A percentile compares a stretch with the other conserved stretches of the same genome.
These are phyloP conservation scores for Hypselothyrea guttata DNA, from an alignment of 2,888 invertebrate genomes.

Conservation along the genomic window DNA sequence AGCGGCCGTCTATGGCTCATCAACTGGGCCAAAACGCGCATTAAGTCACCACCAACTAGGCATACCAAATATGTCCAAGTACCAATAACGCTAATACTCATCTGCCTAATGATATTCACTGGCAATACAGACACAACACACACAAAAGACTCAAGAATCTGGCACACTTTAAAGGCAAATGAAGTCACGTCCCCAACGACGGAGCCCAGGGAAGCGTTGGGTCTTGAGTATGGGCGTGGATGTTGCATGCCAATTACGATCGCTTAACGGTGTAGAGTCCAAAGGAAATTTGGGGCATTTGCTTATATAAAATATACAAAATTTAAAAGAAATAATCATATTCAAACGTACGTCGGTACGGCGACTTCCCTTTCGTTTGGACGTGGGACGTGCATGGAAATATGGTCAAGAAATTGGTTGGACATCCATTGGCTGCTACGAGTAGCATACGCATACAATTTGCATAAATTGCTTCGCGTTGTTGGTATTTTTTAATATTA, in stretches of 20 bases:
- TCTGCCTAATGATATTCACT: conserved; percentile 56
- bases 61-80: conserved; percentile 71
- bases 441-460: conserved; percentile 64
- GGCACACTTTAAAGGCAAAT: conserved; percentile 56
- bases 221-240: conserved; percentile 24
- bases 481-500: conserved; percentile 26
- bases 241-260: conserved; percentile 69
- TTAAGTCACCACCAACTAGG: conserved; percentile 61
- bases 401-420: conserved; percentile 72
- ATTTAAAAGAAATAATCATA: conserved; percentile 46
- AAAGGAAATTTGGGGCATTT: conserved; percentile 66
- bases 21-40: conserved; percentile 71
- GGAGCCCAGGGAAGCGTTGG: background rate
- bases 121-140: conserved; percentile 37
- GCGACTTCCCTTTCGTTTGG: conserved; percentile 80
- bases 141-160: conserved; percentile 53
- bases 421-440: conserved; percentile 19
- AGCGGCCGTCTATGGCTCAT: conserved; percentile 42
- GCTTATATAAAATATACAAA: conserved; percentile 71
- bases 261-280: conserved; percentile 55
- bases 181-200: conserved; percentile 54
- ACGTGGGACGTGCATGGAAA: conserved; percentile 66
- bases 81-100: conserved; percentile 34
- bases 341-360: too few relatives aligned
- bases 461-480: conserved; percentile 66